Conservation (phyloP, 2,797 vertebrate genomes). For the Ctenopoma multispine region DNA sequence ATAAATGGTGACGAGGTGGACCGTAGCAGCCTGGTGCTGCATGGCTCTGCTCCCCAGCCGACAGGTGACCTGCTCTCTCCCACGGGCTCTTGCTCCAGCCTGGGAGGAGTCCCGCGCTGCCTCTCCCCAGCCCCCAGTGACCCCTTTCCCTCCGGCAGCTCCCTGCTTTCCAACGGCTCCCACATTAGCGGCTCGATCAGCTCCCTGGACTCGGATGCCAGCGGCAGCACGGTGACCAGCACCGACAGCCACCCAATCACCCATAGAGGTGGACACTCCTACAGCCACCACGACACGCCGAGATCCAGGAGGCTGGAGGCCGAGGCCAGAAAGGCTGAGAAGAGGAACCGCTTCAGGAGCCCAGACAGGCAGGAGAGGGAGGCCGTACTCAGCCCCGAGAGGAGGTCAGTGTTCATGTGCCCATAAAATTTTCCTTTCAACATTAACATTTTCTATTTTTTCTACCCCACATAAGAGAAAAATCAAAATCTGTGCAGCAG, state of each 20-base stretch:
- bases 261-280: conserved; percentile 51
- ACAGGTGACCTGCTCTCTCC: conserved; percentile 81
- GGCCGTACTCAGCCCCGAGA: conserved; percentile 82
- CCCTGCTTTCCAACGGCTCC: conserved; percentile 87
- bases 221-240: conserved; percentile 85
- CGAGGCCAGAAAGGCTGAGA: conserved; percentile 84
- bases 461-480: neutral
- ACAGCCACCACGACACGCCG: conserved; percentile 70
- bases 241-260: conserved; percentile 81
- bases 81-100: conserved; percentile 83
- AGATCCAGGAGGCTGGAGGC: conserved; percentile 76
- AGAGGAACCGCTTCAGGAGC: conserved; percentile 82
- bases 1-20: conserved; percentile 86
- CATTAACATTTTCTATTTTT: too few relatives aligned
- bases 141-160: conserved; percentile 87
- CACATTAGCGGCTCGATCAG: conserved; percentile 89
- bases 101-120: conserved; percentile 85
- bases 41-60: conserved; percentile 66
- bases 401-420: conserved; percentile 74
- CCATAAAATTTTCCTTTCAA: too few relatives aligned
- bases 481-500: neutral
- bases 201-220: conserved; percentile 87
- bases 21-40: conserved; percentile 64
- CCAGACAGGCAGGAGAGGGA: conserved; percentile 80
- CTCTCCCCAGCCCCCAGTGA: conserved; percentile 85